Evolutionary conservation across 2,113 vertebrate genomes (phyloP).

Genomic region (Grus americana): DNA sequence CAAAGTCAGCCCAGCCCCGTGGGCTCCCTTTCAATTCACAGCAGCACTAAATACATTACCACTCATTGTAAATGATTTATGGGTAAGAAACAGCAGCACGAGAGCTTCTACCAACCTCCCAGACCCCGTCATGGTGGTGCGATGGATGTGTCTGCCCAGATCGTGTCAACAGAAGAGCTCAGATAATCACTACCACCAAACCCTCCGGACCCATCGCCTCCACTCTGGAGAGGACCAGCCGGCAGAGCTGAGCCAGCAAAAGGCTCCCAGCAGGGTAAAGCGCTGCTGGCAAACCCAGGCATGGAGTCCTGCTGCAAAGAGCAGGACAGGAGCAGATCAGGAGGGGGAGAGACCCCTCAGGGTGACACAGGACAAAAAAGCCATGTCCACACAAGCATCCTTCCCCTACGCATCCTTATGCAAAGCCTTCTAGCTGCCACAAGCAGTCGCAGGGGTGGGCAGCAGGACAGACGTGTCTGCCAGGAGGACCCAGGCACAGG

Average conservation of each 20-base stretch:
- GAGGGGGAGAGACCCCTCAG: neutral
- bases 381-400: neutral
- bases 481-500: neutral
- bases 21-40: neutral
- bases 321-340: neutral
- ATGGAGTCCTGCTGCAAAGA: neutral
- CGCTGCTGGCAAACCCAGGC: neutral
- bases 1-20: neutral
- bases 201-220: neutral
- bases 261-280: neutral
- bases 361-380: neutral
- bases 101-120: neutral
- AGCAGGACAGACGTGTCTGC: neutral
- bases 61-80: neutral
- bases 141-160: neutral
- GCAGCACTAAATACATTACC: neutral
- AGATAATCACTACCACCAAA: neutral
- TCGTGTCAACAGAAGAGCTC: rapidly evolving
- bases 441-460: neutral
- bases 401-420: neutral
- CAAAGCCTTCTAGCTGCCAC: neutral
- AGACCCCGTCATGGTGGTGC: rapidly evolving
- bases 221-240: rapidly evolving
- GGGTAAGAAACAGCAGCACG: neutral
- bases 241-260: neutral